These are phyloP conservation scores for Dromas ardeola DNA, from an alignment of 2,113 vertebrate species.

Conservation along the genomic window DNA sequence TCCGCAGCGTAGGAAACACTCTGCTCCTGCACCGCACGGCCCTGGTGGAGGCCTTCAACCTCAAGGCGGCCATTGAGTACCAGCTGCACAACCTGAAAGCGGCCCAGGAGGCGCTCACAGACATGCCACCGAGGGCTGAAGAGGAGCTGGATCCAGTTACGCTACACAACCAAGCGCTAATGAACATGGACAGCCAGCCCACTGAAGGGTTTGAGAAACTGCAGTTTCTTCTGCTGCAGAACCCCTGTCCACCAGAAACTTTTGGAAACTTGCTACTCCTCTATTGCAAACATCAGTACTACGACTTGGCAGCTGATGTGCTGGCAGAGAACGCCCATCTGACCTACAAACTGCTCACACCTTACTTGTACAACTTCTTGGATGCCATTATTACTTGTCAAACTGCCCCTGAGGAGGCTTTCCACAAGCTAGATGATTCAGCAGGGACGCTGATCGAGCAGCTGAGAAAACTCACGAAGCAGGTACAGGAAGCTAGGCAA, in stretches of 20 bases:
- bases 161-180: slow-evolving; percentile 92
- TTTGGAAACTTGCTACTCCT: slow-evolving; percentile 95
- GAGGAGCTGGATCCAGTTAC: slow-evolving; percentile 95
- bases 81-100: slow-evolving; percentile 86
- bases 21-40: slow-evolving; percentile 90
- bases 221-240: slow-evolving; percentile 93
- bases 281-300: slow-evolving; percentile 91
- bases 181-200: slow-evolving; percentile 93
- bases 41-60: slow-evolving; percentile 95
- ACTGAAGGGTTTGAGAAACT: slow-evolving; percentile 94
- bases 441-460: slow-evolving; percentile 86
- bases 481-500: slow-evolving; percentile 87
- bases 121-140: slow-evolving; percentile 92
- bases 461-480: slow-evolving; percentile 86
- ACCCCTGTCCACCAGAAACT: slow-evolving; percentile 89
- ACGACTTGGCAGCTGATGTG: slow-evolving; percentile 93
- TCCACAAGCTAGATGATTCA: slow-evolving; percentile 89
- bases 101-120: slow-evolving; percentile 89
- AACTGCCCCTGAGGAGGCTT: slow-evolving; percentile 94
- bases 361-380: slow-evolving; percentile 92
- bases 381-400: slow-evolving; percentile 93
- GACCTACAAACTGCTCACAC: slow-evolving; percentile 91
- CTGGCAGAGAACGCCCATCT: slow-evolving; percentile 95
- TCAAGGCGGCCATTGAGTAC: slow-evolving; percentile 94
- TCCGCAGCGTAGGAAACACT: slow-evolving; percentile 94